Conservation (phyloP, 2,888 invertebrate species). For the Caenorhabditis imperialis region DNA sequence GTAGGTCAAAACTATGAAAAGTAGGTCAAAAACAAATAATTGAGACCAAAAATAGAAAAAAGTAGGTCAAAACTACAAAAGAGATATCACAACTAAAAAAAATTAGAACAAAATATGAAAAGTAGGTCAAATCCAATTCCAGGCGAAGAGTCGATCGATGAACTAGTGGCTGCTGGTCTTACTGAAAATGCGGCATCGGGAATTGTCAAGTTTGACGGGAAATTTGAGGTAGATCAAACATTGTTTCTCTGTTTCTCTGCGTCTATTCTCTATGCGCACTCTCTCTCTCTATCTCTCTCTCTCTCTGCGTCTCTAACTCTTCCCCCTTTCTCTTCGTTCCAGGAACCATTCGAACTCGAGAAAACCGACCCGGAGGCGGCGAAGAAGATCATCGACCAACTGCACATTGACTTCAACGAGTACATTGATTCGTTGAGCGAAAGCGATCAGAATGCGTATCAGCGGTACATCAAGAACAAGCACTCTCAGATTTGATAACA, state of each 20-base stretch:
- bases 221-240: conserved; percentile 1
- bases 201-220: conserved; percentile 35
- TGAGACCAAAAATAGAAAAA: too few relatives aligned
- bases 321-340: neutral
- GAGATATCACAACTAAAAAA: too few relatives aligned
- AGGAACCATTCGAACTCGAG: conserved; percentile 36
- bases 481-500: neutral
- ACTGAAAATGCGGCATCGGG: conserved; percentile 20
- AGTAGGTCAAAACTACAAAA: too few relatives aligned
- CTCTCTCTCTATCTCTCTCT: too few relatives aligned
- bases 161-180: conserved; percentile 17
- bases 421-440: conserved; percentile 25
- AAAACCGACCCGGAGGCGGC: conserved; percentile 24
- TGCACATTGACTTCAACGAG: conserved; percentile 27
- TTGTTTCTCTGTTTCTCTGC: too few relatives aligned
- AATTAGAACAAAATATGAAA: too few relatives aligned
- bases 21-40: too few relatives aligned
- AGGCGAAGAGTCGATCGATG: conserved; percentile 34
- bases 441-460: conserved; percentile 27
- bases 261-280: too few relatives aligned
- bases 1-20: too few relatives aligned
- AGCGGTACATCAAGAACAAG: conserved; percentile 25
- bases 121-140: too few relatives aligned
- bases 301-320: too few relatives aligned
- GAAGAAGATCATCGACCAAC: conserved; percentile 17